Conservation (phyloP, 2,888 invertebrate genomes). For the Latheticus oryzae region DNA sequence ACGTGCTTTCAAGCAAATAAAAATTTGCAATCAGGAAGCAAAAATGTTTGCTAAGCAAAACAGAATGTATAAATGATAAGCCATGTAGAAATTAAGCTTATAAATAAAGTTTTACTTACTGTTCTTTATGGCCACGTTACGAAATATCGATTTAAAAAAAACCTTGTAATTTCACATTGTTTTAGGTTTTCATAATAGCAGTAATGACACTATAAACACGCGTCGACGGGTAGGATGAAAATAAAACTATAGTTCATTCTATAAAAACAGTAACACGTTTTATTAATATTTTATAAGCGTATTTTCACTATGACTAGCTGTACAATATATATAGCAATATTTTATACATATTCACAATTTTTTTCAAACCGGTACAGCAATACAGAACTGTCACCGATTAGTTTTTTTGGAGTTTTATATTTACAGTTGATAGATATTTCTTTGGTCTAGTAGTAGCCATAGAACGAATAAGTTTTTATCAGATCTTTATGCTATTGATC, state of each 20-base stretch:
- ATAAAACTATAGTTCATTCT: conserved; percentile 64
- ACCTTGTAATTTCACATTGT: neutral
- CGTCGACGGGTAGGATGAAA: conserved; percentile 41
- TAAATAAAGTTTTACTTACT: conserved; percentile 22
- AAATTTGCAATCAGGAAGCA: too few relatives aligned
- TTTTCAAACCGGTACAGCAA: conserved; percentile 55
- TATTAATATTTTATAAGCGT: conserved; percentile 66
- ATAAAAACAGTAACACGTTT: conserved; percentile 68
- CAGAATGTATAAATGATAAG: too few relatives aligned
- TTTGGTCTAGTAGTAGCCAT: conserved; percentile 65
- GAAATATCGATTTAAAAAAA: neutral
- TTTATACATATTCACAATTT: conserved; percentile 65
- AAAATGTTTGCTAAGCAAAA: too few relatives aligned
- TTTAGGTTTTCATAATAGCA: conserved; percentile 1
- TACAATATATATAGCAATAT: conserved; percentile 65
- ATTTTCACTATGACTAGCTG: conserved; percentile 68
- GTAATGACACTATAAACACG: conserved; percentile 8
- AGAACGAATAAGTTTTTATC: conserved; percentile 50
- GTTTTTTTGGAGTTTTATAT: conserved; percentile 60
- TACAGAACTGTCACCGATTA: conserved; percentile 46
- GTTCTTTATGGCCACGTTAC: neutral
- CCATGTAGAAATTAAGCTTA: too few relatives aligned
- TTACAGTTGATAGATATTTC: conserved; percentile 65
- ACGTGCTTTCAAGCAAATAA: too few relatives aligned
- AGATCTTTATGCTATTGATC: conserved; percentile 45